Evolutionary conservation across 2,888 invertebrate genomes (phyloP), one percentile per base, ranked within the genome.

Genomic region (Caenorhabditis drosophilae): DNA sequence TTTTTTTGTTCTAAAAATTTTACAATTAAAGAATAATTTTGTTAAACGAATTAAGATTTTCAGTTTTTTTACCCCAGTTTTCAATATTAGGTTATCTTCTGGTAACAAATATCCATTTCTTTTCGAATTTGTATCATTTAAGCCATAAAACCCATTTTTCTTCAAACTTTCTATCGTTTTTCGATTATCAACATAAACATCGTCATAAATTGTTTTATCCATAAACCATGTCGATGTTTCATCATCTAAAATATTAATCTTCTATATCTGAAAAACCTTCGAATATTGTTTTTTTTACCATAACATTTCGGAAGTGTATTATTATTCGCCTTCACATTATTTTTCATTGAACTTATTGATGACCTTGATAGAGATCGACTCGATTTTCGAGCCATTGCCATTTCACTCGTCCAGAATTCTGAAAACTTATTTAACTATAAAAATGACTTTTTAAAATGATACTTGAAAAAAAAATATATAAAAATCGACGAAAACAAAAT

Each of bases 341-440:
- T 50, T 40, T 40, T 44, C 22, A 20, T 23, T 15, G 64, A 59
- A 47, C 42, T 51, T 12, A 50, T 48, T 15, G 64, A 63, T 20
- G 54, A 58, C 11, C 40, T 26, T 25, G 54, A 48, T 11, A 48
- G 34, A 22, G 68, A 42, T 27, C 59, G 31, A 31, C 58, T 49
- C 52, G 44, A 41, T 20, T 49, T 56, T 34, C 68, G 59, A 40
- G 68, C 59, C 53, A 68, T 53, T 42, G 68, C 59, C 68, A 63
- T 68, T 20, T 68, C 68, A 35, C 56, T 26, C 12, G 53, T 45
- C 68, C 68, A 68, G 68, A 68, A 68, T 42, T 68, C 68, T 68
- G 59, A 9, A 59, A 51, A 45, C 26, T n/a, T n/a, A n/a, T n/a
- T n/a, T n/a, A n/a, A n/a, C n/a, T n/a, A n/a, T n/a, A n/a, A n/a